A percentile compares a stretch with the other conserved stretches of the same genome.
Conservation (phyloP, 2,797 vertebrate genomes). For the Centropyge bicolor region DNA sequence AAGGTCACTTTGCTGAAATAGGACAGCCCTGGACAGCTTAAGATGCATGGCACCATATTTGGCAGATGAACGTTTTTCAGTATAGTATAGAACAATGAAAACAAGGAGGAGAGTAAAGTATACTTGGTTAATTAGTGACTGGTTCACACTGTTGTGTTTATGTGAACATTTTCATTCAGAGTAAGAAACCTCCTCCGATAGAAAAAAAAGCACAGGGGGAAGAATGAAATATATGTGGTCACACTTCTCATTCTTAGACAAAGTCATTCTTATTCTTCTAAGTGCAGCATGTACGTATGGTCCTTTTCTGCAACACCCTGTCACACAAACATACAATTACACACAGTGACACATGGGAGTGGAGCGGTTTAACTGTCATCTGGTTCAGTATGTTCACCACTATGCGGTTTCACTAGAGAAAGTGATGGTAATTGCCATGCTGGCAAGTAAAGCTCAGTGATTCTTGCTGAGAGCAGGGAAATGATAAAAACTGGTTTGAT, state of each 20-base stretch:
- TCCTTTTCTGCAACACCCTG: conserved; percentile 28
- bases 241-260: neutral
- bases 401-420: conserved; percentile 11
- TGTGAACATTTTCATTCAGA: neutral
- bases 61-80: conserved; percentile 20
- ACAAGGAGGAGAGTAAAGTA: neutral
- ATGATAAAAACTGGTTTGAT: neutral
- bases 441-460: neutral
- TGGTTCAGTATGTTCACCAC: conserved; percentile 13
- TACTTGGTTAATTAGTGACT: neutral
- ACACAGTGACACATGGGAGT: conserved; percentile 20
- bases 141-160: neutral
- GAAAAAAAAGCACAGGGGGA: neutral
- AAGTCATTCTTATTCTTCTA: conserved; percentile 3
- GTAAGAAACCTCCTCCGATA: neutral
- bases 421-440: neutral
- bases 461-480: too few relatives aligned
- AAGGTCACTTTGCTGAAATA: conserved; percentile 26
- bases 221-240: neutral
- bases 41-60: conserved; percentile 17
- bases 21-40: conserved; percentile 20
- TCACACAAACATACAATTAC: conserved; percentile 33
- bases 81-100: conserved; percentile 5
- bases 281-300: neutral
- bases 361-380: neutral